Evolutionary conservation across 2,113 vertebrate species (phyloP).

Genomic region (Pelmatolapia mariae): DNA sequence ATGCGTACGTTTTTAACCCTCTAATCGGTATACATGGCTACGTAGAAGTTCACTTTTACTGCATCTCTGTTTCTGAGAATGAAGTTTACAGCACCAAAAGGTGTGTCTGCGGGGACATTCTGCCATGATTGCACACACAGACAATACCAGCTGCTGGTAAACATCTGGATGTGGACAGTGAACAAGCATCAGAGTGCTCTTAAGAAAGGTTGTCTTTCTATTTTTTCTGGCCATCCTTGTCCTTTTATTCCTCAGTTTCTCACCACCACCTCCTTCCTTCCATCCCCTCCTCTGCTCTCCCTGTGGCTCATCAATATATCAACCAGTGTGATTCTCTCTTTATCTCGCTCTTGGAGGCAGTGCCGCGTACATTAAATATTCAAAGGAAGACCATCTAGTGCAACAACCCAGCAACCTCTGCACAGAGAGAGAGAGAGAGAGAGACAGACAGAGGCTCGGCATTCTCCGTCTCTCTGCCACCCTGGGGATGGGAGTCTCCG

Average conservation of each 20-base stretch:
- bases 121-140: fast-evolving
- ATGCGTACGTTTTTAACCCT: neutral
- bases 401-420: slow-evolving; percentile 47
- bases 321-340: slow-evolving; percentile 54
- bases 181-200: neutral
- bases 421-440: neutral
- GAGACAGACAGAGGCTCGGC: neutral
- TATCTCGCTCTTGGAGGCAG: slow-evolving; percentile 53
- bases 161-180: neutral
- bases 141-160: neutral
- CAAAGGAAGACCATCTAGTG: slow-evolving; percentile 51
- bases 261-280: neutral
- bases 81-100: neutral
- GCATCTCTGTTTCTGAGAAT: neutral
- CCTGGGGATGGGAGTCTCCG: slow-evolving; percentile 10
- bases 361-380: slow-evolving; percentile 70
- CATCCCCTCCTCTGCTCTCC: neutral
- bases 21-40: no score
- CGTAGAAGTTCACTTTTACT: neutral
- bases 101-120: neutral
- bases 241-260: neutral
- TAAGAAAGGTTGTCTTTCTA: neutral
- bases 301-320: slow-evolving; percentile 60
- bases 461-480: neutral
- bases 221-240: neutral